These are phyloP conservation scores for Griposia aprilina DNA, from an alignment of 2,888 invertebrate genomes.

Conservation along the genomic window DNA sequence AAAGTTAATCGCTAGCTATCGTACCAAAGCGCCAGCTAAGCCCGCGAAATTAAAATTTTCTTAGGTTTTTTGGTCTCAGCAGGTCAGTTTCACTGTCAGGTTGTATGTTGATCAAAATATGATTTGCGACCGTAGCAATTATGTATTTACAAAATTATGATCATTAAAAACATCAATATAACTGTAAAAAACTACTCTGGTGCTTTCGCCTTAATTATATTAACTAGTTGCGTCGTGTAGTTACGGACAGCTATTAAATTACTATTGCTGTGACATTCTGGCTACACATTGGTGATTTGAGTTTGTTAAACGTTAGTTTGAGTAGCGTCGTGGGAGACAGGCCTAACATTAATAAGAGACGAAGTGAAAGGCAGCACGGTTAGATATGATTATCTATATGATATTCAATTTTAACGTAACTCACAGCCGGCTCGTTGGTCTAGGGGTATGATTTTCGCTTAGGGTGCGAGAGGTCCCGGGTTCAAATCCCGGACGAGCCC, in stretches of 20 bases:
- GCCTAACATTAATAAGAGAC: neutral
- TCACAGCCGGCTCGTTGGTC: constrained; percentile 86
- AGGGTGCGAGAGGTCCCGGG: constrained; percentile 91
- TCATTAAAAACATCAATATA: too few relatives aligned
- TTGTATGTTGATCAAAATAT: too few relatives aligned
- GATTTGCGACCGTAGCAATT: too few relatives aligned
- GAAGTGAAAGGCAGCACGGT: constrained; percentile 32
- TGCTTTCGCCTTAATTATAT: too few relatives aligned
- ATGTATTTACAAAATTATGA: too few relatives aligned
- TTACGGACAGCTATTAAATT: too few relatives aligned
- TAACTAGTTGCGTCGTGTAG: too few relatives aligned
- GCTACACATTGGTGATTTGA: neutral
- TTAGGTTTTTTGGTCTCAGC: too few relatives aligned
- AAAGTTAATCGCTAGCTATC: neutral
- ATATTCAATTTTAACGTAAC: rapidly evolving
- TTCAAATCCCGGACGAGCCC: constrained; percentile 90
- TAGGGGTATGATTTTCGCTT: constrained; percentile 91
- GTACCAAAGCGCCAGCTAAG: neutral
- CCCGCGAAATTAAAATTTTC: too few relatives aligned
- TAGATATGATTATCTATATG: neutral
- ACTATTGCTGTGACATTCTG: too few relatives aligned
- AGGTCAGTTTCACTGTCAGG: too few relatives aligned
- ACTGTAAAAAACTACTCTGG: too few relatives aligned
- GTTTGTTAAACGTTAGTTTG: neutral
- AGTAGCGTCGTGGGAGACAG: neutral